These are phyloP conservation scores for Heloderma charlesbogerti DNA, from an alignment of 2,113 vertebrate species.

Conservation along the genomic window DNA sequence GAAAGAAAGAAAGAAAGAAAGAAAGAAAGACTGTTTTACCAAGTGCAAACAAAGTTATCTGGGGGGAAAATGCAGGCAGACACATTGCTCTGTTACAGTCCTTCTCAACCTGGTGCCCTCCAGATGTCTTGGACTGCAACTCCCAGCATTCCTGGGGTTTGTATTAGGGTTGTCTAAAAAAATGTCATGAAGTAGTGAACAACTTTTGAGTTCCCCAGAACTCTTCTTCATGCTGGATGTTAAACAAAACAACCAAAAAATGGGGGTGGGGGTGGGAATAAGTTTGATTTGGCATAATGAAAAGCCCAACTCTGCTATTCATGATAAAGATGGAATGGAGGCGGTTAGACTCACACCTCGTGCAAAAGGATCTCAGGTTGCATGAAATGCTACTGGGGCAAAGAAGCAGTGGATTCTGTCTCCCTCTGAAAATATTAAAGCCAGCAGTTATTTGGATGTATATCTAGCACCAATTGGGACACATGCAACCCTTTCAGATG, in stretches of 20 bases:
- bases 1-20: too few species aligned
- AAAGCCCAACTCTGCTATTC: not conserved
- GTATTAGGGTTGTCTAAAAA: not conserved
- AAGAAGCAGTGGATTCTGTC: not conserved
- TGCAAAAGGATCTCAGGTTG: not conserved
- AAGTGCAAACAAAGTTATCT: not conserved
- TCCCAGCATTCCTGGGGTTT: not conserved
- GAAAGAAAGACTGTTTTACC: not conserved
- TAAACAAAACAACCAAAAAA: not conserved
- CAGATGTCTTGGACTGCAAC: too few species aligned
- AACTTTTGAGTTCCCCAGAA: not conserved
- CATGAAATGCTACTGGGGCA: not conserved
- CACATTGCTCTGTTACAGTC: not conserved
- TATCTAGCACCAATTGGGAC: not conserved
- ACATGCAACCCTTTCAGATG: not conserved
- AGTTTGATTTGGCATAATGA: not conserved
- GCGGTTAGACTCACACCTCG: too few species aligned
- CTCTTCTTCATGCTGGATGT: not conserved
- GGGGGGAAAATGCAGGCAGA: not conserved
- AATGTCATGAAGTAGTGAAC: not conserved
- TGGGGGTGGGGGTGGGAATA: too few species aligned
- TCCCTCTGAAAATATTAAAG: not conserved
- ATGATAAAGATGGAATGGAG: not conserved
- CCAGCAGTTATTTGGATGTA: conserved; percentile 1
- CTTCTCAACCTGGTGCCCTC: too few species aligned